Evolutionary conservation across 1,140 invertebrate species (phyloP), one percentile per base, ranked within the genome.

Genomic region (Lepidurus apus): DNA sequence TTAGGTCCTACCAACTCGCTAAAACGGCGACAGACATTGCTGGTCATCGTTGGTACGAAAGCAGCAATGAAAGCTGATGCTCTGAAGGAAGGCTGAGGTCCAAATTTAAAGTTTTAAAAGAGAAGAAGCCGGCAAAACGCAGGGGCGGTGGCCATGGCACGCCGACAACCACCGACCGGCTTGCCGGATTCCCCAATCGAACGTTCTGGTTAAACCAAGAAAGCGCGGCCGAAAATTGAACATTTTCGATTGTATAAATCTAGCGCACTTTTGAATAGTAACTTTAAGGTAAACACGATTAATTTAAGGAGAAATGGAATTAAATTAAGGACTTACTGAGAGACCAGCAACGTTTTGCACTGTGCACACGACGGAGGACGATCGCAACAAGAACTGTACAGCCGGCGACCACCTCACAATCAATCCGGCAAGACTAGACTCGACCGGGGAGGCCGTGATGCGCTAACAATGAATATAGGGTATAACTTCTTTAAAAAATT

Each of bases 281-380:
- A 21, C 21, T 65, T 65, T n/a, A 0, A 7, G 17, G 7, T 13
- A 13, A 65, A 13, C 53, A 65, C 10, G 10, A 13, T 65, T n/a
- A 65, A n/a, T n/a, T 21, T 65, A n/a, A 65, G 21, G 17, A 65
- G 3, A 21, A 13, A 65, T 10, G n/a, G 0, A 65, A 0, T 7
- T 7, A 65, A 65, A n/a, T 65, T 7, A n/a, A 7, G 13, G 13
- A 65, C 53, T 65, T 65, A 65, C 53, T 13, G 53, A 65, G 53
- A 65, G 53, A 65, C 17, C 53, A 65, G 53, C 53, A 65, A 65
- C 53, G n/a, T n/a, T n/a, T 65, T 65, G 53, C 53, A 65, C 53
- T 65, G 34, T 34, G 53, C 53, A 65, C 53, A 65, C 53, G 53
- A 65, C 53, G 53, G 53, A 65, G 53, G 53, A 65, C 53, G 53